Percentiles rank a stretch among this genome's conserved stretches.
phyloP scores from a whole-genome alignment of 1,140 invertebrate species.

The Drosophila lacteicornis region DNA sequence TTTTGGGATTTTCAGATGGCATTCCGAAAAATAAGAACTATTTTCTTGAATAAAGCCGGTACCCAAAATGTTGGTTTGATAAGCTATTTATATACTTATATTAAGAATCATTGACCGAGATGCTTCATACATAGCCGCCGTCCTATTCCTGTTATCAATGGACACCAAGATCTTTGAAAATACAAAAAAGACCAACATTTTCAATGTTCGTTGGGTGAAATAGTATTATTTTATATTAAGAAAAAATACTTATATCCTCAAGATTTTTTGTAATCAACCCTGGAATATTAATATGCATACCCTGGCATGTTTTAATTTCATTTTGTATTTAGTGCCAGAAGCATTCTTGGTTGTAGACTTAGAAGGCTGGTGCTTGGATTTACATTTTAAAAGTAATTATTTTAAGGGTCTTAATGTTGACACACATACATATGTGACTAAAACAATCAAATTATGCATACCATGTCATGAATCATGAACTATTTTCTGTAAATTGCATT shows the following conservation, averaged over 20 bases:
- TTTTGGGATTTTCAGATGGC: not conserved
- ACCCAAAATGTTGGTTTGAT: too few species aligned
- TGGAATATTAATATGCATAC: conserved; percentile 4
- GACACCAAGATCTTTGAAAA: not conserved
- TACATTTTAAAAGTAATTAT: conserved; percentile 16
- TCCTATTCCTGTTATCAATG: not conserved
- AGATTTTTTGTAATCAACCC: conserved; percentile 27
- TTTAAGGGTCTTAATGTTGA: too few species aligned
- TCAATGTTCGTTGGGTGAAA: too few species aligned
- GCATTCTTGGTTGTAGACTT: conserved; percentile 13
- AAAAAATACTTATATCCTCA: not conserved
- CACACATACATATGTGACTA: too few species aligned
- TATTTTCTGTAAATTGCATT: not conserved
- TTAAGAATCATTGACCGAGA: not conserved
- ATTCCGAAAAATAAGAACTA: not conserved
- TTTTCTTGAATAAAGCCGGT: not conserved
- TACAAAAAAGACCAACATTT: too few species aligned
- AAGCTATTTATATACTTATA: too few species aligned
- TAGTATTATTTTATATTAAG: too few species aligned
- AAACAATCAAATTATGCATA: conserved; percentile 9
- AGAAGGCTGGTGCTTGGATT: conserved; percentile 9
- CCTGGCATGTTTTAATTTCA: conserved; percentile 12
- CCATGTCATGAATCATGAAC: conserved; percentile 1
- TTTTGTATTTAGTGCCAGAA: conserved; percentile 11
- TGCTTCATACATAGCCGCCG: too few species aligned